Evolutionary conservation across 2,113 vertebrate genomes (phyloP), one percentile per base, ranked within the genome.

Genomic region (Phalacrocorax aristotelis): DNA sequence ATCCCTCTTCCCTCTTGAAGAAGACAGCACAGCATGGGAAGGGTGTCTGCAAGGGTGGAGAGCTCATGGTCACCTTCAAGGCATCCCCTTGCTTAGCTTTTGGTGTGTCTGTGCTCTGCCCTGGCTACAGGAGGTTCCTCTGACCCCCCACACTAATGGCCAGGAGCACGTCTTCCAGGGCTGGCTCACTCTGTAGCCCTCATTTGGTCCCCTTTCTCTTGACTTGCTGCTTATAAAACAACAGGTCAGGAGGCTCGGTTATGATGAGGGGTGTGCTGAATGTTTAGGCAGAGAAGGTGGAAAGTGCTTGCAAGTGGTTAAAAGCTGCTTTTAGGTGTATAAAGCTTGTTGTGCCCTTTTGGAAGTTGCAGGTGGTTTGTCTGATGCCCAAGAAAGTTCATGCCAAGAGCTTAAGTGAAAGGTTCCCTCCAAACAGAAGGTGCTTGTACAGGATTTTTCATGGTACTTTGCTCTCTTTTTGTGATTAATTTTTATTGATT

Each of bases 401-500:
- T 86, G 42, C 38, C 58, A 55, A 27, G 32, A 77, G 51, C 51
- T 70, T 83, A 66, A 88, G 42, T 68, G 54, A 88, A 62, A 92
- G 32, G 30, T 71, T 95, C 32, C 44, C 68, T 83, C 51, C 64
- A 18, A 23, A 11, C 11, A 46, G 40, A 54, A 72, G 71, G 36
- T 89, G 60, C 83, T 94, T 55, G 38, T 90, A 66, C 51, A 71
- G 79, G 70, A 54, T 79, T 93, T 95, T 96, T 87, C 55, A 55
- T 51, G 32, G 84, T 87, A 44, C 51, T 92, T 88, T 60, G 29
- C 60, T 92, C 55, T 89, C 65, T 82, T 96, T 96, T 96, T 95
- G 65, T 88, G 57, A 79, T 81, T 80, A 79, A 52, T 93, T 96
- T 95, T 93, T 94, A 96, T 96, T 94, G 84, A 64, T 95, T 96